A percentile compares a stretch with the other conserved stretches of the same genome.
Conservation (phyloP, 1,140 invertebrate species). For the Listronotus oregonensis region DNA sequence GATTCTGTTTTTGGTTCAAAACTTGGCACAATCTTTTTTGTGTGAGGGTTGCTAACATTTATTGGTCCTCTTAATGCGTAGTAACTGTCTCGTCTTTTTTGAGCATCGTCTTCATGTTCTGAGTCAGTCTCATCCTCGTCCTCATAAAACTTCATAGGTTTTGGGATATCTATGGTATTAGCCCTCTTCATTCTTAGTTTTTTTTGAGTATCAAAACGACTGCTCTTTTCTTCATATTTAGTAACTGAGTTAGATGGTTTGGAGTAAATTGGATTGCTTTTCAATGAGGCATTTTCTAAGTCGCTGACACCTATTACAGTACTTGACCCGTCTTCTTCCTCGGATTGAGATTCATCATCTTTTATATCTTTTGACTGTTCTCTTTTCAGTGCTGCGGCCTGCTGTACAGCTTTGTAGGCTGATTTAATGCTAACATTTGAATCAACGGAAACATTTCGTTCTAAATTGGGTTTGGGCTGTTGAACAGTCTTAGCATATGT, state of each 20-base stretch:
- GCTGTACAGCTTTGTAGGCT: constrained; percentile 37
- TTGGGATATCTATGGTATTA: constrained; percentile 86
- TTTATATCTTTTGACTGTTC: constrained; percentile 32
- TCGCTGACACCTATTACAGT: constrained; percentile 33
- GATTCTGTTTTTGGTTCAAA: constrained; percentile 83
- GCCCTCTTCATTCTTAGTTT: constrained; percentile 82
- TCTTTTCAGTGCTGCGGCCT: constrained; percentile 31
- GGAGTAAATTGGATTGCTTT: constrained; percentile 37
- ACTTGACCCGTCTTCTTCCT: constrained; percentile 37
- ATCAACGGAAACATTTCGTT: constrained; percentile 26
- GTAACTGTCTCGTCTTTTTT: constrained; percentile 53
- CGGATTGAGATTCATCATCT: constrained; percentile 4
- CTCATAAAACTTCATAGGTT: constrained; percentile 64
- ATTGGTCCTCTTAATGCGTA: constrained; percentile 63
- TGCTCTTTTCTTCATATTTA: constrained; percentile 45
- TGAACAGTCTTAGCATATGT: not conserved
- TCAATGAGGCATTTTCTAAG: constrained; percentile 33
- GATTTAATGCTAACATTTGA: constrained; percentile 36
- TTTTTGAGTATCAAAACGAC: constrained; percentile 66
- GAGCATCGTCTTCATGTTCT: constrained; percentile 51
- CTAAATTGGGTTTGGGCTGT: constrained; percentile 6
- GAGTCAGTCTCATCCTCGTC: constrained; percentile 55
- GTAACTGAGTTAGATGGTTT: constrained; percentile 12
- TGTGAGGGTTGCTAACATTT: constrained; percentile 59
- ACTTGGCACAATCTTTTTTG: constrained; percentile 61